These are phyloP conservation scores for Anoplius nigerrimus DNA, from an alignment of 2,888 invertebrate genomes.

Conservation along the genomic window DNA sequence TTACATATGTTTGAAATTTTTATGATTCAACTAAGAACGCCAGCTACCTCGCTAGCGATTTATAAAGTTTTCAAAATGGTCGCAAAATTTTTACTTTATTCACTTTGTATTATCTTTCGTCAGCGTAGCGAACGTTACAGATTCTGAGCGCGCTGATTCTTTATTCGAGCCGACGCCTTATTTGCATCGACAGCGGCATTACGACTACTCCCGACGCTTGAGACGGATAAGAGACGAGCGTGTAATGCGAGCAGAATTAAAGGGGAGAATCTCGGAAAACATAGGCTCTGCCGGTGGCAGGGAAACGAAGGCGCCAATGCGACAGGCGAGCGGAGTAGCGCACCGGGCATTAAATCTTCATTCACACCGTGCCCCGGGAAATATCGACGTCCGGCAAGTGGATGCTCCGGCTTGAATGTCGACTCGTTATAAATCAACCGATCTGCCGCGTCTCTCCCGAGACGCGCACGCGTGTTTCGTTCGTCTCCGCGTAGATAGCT, in stretches of 20 bases:
- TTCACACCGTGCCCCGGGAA: slow-evolving; percentile 21
- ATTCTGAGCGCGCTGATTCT: no score
- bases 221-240: not conserved
- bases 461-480: not conserved
- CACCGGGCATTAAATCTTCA: slow-evolving; percentile 38
- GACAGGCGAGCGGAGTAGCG: slow-evolving; percentile 40
- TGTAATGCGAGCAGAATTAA: not conserved
- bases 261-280: not conserved
- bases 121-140: no score
- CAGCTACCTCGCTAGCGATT: no score
- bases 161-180: no score
- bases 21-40: no score
- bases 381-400: slow-evolving; percentile 27
- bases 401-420: slow-evolving; percentile 28
- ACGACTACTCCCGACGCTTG: no score
- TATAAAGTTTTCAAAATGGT: no score
- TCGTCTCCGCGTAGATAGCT: not conserved
- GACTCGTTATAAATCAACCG: slow-evolving; percentile 11
- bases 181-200: no score
- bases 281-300: not conserved
- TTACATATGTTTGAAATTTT: no score
- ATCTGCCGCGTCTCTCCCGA: not conserved
- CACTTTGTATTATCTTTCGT: no score
- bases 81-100: no score
- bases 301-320: not conserved